Base-by-base conservation (phyloP, 1,140 invertebrate genomes). In the Cryptotermes secundus region DNA sequence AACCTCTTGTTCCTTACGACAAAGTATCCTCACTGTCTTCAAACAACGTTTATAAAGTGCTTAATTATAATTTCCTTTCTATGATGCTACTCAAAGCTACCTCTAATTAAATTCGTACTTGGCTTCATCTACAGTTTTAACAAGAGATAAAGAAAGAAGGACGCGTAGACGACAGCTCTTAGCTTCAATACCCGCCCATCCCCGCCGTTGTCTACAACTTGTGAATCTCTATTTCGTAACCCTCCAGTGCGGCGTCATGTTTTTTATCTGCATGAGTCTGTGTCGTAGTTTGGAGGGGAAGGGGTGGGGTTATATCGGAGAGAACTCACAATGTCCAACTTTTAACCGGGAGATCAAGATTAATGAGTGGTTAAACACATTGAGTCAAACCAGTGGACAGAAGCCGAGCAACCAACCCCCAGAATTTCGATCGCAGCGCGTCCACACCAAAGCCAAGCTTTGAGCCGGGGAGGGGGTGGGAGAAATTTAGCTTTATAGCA, bases 281-380 rank as follows among this genome's bases (percentile, higher is more conserved):
- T 72, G 59, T 72, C 59, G 26, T 31, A 26, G 59, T 72, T 59
- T 72, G 59, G n/a, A 26, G n/a, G 14, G 10, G 59, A 19, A 22
- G 22, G 22, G 53, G 26, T 12, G 59, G 59, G 59, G 26, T 72
- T 72, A 72, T 72, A 72, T 72, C 59, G 59, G 59, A 72, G 59
- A 72, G 59, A 72, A 72, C 59, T 72, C 59, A 72, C 59, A 72
- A 72, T 72, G 59, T 72, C 59, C 59, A 72, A 72, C 59, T 72
- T 72, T 72, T 72, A 72, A 72, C 59, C 59, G 59, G 31, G 59
- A 72, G 59, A 72, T 72, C 59, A 72, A 72, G 59, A 72, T 72
- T 72, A 72, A 72, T 72, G 59, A 72, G 59, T 72, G 59, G 59
- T 72, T 72, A 72, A 72, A 72, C 59, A 72, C 59, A 72, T 72